phyloP scores from a whole-genome alignment of 30 jellyfish, hydroid and myxozoan species.

The Aurelia aurita complex sp. Pacific region DNA sequence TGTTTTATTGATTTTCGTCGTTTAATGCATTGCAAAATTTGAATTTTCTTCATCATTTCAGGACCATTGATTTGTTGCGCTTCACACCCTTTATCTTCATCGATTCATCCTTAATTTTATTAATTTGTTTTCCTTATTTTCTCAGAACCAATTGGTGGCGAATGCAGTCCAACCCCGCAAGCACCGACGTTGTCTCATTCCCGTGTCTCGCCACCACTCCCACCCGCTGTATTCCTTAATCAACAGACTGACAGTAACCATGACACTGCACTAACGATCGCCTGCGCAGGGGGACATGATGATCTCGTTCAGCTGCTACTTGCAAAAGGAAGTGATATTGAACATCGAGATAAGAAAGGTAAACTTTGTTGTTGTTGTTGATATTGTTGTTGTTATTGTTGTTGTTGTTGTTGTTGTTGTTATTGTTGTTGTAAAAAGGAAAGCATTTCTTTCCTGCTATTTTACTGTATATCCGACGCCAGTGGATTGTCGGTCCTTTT shows the following conservation, averaged over 20 bases:
- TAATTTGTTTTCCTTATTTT: neutral
- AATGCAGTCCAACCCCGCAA: constrained; percentile 89
- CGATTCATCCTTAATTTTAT: too few relatives aligned
- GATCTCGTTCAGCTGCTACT: constrained; percentile 93
- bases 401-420: neutral
- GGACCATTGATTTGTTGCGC: too few relatives aligned
- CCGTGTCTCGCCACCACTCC: constrained; percentile 88
- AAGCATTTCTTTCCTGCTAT: too few relatives aligned
- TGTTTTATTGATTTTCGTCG: too few relatives aligned
- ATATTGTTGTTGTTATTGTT: neutral
- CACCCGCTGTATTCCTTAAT: constrained; percentile 86
- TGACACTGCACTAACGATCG: constrained; percentile 96
- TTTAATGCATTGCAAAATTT: too few relatives aligned
- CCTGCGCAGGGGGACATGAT: constrained; percentile 99
- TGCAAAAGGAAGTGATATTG: constrained; percentile 93
- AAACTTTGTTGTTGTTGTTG: neutral
- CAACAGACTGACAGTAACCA: constrained; percentile 98
- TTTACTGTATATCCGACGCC: too few relatives aligned
- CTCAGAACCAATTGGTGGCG: constrained; percentile 99
- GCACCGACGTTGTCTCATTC: constrained; percentile 73
- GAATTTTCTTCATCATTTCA: too few relatives aligned
- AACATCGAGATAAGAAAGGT: constrained; percentile 98
- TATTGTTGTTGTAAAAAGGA: neutral
- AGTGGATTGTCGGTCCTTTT: too few relatives aligned
- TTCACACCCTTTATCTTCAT: too few relatives aligned